Percentiles rank a stretch among this genome's conserved stretches.
Evolutionary conservation across 2,797 vertebrate genomes (phyloP).

Genomic region (Myotis planiceps): DNA sequence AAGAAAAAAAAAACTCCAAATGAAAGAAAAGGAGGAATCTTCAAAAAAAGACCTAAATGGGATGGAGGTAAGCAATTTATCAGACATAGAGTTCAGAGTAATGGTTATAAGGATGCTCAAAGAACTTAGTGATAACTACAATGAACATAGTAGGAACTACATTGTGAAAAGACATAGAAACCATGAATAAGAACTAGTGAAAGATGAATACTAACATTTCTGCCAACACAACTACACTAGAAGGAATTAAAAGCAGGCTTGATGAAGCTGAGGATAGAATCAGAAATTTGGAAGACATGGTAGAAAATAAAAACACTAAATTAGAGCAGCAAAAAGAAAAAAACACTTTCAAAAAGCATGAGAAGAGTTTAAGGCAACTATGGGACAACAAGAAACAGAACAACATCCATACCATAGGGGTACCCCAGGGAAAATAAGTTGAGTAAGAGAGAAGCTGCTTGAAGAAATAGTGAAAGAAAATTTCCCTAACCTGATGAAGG

Average conservation of each 20-base stretch:
- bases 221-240: neutral
- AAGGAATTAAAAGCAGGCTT: neutral
- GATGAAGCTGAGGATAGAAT: neutral
- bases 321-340: neutral
- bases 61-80: neutral
- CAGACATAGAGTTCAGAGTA: neutral
- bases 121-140: neutral
- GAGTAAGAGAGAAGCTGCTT: neutral
- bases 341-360: neutral
- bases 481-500: neutral
- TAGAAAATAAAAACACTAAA: neutral
- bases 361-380: neutral
- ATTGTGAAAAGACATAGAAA: neutral
- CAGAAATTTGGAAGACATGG: neutral
- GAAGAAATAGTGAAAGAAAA: neutral
- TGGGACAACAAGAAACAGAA: neutral
- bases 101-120: neutral
- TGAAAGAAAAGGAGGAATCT: neutral
- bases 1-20: neutral
- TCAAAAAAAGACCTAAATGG: neutral
- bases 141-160: neutral
- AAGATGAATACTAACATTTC: neutral
- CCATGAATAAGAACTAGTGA: neutral
- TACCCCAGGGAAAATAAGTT: neutral
- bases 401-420: neutral